Evolutionary conservation across 1,140 invertebrate species (phyloP).

Genomic region (Heliothis virescens): DNA sequence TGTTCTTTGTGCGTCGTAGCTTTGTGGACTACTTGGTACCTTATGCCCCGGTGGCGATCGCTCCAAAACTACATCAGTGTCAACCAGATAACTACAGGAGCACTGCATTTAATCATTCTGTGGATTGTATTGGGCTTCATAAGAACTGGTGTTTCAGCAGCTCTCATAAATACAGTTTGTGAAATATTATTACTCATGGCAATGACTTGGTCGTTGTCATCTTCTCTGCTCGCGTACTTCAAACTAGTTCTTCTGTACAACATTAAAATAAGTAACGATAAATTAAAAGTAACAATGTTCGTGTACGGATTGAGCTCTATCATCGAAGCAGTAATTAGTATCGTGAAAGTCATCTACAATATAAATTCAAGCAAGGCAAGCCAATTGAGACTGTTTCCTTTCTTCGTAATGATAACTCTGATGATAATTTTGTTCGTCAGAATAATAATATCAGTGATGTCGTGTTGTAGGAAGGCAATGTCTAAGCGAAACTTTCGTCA

Average conservation of each 20-base stretch:
- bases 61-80: conserved; percentile 39
- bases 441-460: conserved; percentile 44
- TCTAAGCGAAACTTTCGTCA: conserved; percentile 35
- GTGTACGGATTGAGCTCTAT: not conserved
- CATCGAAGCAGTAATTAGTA: not conserved
- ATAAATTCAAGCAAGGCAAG: too few relatives aligned
- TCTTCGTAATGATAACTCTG: conserved; percentile 13
- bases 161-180: too few relatives aligned
- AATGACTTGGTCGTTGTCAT: conserved; percentile 23
- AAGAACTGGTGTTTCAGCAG: too few relatives aligned
- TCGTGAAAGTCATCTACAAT: too few relatives aligned
- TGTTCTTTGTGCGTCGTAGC: not conserved
- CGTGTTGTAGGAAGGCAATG: conserved; percentile 35
- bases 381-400: not conserved
- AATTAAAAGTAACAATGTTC: not conserved
- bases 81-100: conserved; percentile 25
- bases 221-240: conserved; percentile 22
- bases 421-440: conserved; percentile 30
- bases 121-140: too few relatives aligned
- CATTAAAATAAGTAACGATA: conserved; percentile 4
- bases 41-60: conserved; percentile 33
- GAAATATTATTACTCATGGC: not conserved
- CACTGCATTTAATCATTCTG: not conserved
- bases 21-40: conserved; percentile 23
- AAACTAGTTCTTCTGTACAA: conserved; percentile 22